Evolutionary conservation across 2,888 invertebrate species (phyloP).

Genomic region (Linhomoeus sp.): DNA sequence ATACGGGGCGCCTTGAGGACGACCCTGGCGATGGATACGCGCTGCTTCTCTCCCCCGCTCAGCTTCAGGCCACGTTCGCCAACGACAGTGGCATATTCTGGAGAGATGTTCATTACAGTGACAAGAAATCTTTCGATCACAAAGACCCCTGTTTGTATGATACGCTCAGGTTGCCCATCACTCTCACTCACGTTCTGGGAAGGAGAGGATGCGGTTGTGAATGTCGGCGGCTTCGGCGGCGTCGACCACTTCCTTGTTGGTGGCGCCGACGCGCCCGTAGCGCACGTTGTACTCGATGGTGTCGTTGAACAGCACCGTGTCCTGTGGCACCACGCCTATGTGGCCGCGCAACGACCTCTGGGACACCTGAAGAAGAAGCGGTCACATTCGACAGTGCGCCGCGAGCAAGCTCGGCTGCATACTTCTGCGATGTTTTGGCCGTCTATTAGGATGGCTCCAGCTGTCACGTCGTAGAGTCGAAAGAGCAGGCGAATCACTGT

Average conservation of each 20-base stretch:
- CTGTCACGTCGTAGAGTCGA: slow-evolving; percentile 33
- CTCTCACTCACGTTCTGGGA: slow-evolving; percentile 66
- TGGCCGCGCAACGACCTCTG: slow-evolving; percentile 32
- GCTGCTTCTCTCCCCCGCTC: slow-evolving; percentile 91
- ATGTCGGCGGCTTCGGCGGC: slow-evolving; percentile 84
- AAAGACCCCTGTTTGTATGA: too few species aligned
- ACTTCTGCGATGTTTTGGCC: slow-evolving; percentile 29
- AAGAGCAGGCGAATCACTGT: slow-evolving; percentile 35
- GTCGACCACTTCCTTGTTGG: background rate
- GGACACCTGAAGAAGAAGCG: slow-evolving; percentile 23
- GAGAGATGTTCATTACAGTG: too few species aligned
- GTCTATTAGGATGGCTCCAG: slow-evolving; percentile 30
- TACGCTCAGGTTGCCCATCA: too few species aligned
- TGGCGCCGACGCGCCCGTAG: slow-evolving; percentile 43
- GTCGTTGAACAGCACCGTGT: slow-evolving; percentile 28
- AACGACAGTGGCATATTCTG: background rate
- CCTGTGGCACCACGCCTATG: slow-evolving; percentile 39
- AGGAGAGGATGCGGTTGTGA: slow-evolving; percentile 69
- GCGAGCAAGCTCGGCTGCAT: background rate
- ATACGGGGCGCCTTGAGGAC: slow-evolving; percentile 44
- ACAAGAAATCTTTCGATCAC: too few species aligned
- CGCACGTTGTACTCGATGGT: slow-evolving; percentile 60
- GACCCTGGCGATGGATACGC: slow-evolving; percentile 65
- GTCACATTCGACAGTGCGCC: background rate
- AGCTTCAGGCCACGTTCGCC: slow-evolving; percentile 62